phyloP scores from a whole-genome alignment of 1,140 invertebrate genomes.

The Eufriesea mexicana region DNA sequence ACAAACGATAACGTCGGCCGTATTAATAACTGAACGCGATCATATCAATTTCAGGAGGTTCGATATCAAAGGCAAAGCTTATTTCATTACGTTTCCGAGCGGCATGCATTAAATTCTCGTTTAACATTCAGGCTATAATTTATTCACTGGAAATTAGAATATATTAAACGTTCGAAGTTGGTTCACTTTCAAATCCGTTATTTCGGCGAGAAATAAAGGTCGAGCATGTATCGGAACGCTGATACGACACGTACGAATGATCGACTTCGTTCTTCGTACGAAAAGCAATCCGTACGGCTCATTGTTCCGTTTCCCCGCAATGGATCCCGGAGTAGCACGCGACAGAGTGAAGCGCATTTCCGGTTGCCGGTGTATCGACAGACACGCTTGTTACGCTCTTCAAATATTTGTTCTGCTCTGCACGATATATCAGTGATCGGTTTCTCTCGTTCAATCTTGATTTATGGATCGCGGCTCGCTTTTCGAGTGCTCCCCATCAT shows the following conservation, averaged over 20 bases:
- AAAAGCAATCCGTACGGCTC: constrained; percentile 53
- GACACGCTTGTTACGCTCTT: constrained; percentile 65
- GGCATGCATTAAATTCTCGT: neutral
- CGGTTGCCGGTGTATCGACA: constrained; percentile 62
- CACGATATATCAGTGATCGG: constrained; percentile 16
- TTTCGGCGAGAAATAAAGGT: constrained; percentile 9
- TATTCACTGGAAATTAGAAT: constrained; percentile 17
- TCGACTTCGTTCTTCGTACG: constrained; percentile 44
- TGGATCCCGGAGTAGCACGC: constrained; percentile 59
- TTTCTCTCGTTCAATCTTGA: constrained; percentile 35
- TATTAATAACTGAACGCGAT: constrained; percentile 4
- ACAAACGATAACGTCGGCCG: neutral
- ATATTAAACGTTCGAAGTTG: neutral
- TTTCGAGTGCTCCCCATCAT: neutral
- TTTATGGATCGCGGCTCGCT: constrained; percentile 15
- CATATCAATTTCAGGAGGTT: neutral
- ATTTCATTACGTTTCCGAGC: constrained; percentile 5
- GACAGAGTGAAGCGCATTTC: constrained; percentile 62
- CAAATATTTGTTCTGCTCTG: constrained; percentile 56
- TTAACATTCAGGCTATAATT: constrained; percentile 5
- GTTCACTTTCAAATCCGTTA: neutral
- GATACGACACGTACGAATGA: constrained; percentile 16
- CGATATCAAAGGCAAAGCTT: neutral
- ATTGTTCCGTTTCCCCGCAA: constrained; percentile 61
- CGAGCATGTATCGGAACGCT: neutral